Conservation (phyloP, 2,113 vertebrate genomes). For the Pan paniscus region DNA sequence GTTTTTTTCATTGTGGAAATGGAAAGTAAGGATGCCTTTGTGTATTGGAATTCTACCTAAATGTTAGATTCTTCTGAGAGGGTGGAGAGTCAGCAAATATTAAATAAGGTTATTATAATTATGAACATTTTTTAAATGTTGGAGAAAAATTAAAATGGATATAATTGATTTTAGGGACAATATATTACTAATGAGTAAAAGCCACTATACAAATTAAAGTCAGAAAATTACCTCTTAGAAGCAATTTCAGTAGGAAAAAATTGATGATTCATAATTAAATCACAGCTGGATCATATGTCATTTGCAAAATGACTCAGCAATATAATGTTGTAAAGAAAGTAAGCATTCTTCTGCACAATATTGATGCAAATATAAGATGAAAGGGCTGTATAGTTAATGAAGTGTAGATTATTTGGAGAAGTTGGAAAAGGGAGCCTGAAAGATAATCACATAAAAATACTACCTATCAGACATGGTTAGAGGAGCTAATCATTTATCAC, state of each 20-base stretch:
- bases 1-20: neutral
- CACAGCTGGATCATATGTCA: neutral
- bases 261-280: neutral
- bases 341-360: neutral
- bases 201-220: neutral
- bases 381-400: neutral
- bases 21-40: neutral
- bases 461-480: neutral
- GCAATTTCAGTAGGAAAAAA: neutral
- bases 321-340: neutral
- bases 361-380: neutral
- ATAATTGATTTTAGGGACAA: neutral
- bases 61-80: neutral
- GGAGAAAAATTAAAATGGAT: neutral
- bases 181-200: neutral
- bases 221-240: neutral
- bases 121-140: neutral
- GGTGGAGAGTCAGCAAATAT: neutral
- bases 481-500: neutral
- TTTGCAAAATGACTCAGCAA: neutral
- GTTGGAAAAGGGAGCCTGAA: neutral
- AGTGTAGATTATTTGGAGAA: neutral
- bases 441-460: slow-evolving; percentile 8
- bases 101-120: neutral
- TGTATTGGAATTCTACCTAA: neutral